Evolutionary conservation across 1,140 invertebrate species (phyloP), one percentile per base, ranked within the genome.

Genomic region (Drosophila oshimai): DNA sequence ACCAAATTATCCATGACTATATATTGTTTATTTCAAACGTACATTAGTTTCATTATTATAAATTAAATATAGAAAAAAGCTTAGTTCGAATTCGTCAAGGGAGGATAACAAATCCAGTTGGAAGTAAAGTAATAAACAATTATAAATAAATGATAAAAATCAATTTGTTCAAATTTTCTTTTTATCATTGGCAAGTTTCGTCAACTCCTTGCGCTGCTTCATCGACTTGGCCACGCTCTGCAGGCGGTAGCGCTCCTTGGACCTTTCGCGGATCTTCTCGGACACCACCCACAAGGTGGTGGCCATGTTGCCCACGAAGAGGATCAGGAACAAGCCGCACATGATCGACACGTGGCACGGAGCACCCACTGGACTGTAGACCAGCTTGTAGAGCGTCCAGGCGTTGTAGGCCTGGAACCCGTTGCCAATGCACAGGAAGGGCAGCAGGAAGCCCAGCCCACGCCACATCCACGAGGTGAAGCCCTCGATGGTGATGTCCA

Each of bases 401-500:
- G 98, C 96, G 90, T 99, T 99, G 91, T 99, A 99, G 4, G 99
- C 92, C 90, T 99, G 97, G 92, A 98, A 99, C 28, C 97, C 92
- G 91, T 99, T 99, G 7, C 98, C 99, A 61, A 95, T 91, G 87
- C 98, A 98, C 0, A 99, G 93, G 91, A 99, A 99, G 17, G 99
- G 99, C 45, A 99, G 91, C 0, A 99, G 92, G 90, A 99, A 99
- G 9, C 96, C 97, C 6, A 99, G 92, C 0, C 99, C 98, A 50
- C 97, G 95, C 97, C 98, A 99, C 99, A 99, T 99, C 98, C 99
- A 99, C 0, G 98, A 99, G 92, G 99, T 98, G 91, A 99, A 99
- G 26, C 99, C 99, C 93, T 99, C 98, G 61, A 99, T 98, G 3
- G 99, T 99, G 39, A 99, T 99, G 91, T 99, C 99, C 99, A 99